Conservation (phyloP, 2,113 vertebrate genomes). For the Gadus chalcogrammus region DNA sequence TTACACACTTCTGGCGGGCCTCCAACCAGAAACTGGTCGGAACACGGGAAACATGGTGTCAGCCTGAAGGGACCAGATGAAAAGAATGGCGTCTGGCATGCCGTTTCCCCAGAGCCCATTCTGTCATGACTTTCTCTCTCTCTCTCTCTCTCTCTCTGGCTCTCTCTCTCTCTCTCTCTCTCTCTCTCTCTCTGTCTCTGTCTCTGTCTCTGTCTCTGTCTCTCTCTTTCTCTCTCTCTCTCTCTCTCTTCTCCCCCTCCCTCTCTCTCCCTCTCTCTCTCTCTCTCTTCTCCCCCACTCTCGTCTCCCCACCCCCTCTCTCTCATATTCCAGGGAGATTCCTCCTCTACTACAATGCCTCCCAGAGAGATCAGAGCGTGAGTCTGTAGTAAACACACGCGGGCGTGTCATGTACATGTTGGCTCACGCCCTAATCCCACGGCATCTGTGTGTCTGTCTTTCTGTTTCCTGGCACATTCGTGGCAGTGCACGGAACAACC, state of each 20-base stretch:
- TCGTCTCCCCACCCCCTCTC: conserved; percentile 1
- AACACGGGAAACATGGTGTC: conserved; percentile 89
- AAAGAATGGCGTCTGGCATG: conserved; percentile 87
- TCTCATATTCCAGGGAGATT: conserved; percentile 17
- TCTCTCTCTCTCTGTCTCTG: not conserved
- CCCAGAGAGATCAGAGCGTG: conserved; percentile 79
- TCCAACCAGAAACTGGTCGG: conserved; percentile 92
- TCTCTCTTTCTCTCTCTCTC: conserved; percentile 1
- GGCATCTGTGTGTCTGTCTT: not conserved
- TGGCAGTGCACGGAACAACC: too few species aligned
- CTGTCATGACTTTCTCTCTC: conserved; percentile 28
- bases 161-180: not conserved
- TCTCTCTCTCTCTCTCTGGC: conserved; percentile 9
- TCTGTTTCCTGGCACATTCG: too few species aligned
- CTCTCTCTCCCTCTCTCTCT: not conserved
- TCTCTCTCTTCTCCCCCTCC: not conserved
- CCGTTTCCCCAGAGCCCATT: conserved; percentile 81
- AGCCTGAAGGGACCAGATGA: conserved; percentile 71
- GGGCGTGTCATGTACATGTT: not conserved
- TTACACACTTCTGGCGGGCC: conserved; percentile 76
- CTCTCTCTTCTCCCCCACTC: conserved; percentile 13
- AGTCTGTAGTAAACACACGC: conserved; percentile 58
- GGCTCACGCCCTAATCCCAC: not conserved
- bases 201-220: not conserved
- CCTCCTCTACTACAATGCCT: conserved; percentile 79